phyloP scores from a whole-genome alignment of 1,140 invertebrate genomes.

The Bombus vancouverensis region DNA sequence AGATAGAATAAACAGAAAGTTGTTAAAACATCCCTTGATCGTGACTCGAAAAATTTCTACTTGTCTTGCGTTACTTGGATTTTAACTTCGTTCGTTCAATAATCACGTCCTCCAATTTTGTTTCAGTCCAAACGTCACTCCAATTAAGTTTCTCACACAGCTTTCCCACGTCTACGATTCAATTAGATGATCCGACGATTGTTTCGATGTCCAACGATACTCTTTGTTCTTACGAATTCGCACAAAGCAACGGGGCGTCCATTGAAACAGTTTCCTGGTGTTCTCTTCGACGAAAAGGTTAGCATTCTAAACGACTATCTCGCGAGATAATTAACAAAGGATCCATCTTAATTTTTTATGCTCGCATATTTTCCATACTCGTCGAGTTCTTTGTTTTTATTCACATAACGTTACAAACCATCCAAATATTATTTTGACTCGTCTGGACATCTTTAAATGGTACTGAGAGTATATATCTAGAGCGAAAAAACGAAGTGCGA shows the following conservation, averaged over 20 bases:
- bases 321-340: neutral
- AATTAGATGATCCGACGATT: constrained; percentile 48
- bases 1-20: neutral
- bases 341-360: neutral
- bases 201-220: constrained; percentile 35
- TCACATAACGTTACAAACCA: neutral
- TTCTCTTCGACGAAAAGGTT: neutral
- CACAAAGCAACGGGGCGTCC: neutral
- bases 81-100: neutral
- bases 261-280: neutral
- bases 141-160: constrained; percentile 32
- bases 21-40: neutral
- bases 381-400: neutral
- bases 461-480: too few relatives aligned
- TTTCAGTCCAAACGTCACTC: neutral
- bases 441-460: too few relatives aligned
- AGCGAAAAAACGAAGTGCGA: too few relatives aligned
- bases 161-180: constrained; percentile 14
- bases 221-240: constrained; percentile 2
- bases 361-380: too few relatives aligned
- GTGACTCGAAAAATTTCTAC: neutral
- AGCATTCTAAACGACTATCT: neutral
- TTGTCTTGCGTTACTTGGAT: neutral
- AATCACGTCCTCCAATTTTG: constrained; percentile 30
- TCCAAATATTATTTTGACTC: neutral